Conservation (phyloP, 1,140 invertebrate species). For the Rhopalosiphum maidis region DNA sequence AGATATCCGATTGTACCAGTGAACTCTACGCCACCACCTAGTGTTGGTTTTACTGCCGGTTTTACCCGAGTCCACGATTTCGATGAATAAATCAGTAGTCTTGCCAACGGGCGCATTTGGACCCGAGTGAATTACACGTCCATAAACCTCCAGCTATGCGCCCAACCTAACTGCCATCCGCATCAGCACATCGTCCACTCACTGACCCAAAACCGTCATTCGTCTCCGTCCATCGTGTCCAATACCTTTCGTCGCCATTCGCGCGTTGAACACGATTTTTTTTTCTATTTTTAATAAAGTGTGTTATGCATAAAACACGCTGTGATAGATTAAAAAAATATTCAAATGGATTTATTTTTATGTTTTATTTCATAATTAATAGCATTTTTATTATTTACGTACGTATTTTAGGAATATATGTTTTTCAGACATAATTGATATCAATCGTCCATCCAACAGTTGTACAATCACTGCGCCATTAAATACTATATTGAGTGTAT, state of each 20-base stretch:
- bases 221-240: neutral
- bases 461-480: too few relatives aligned
- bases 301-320: neutral
- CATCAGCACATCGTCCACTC: neutral
- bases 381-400: neutral
- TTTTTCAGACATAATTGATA: too few relatives aligned
- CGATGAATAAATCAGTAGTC: constrained; percentile 35
- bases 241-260: neutral
- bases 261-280: neutral
- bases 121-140: neutral
- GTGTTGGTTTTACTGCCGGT: neutral
- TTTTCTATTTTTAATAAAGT: neutral
- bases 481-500: too few relatives aligned
- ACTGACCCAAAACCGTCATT: neutral
- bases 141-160: neutral
- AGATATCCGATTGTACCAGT: neutral
- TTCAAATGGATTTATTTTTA: neutral
- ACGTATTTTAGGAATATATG: neutral
- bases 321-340: neutral
- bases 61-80: neutral
- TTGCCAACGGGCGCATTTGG: neutral
- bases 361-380: neutral
- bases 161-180: too few relatives aligned
- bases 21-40: neutral
- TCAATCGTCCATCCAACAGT: too few relatives aligned